These are phyloP conservation scores for Marcusenius ussheri DNA, from an alignment of 2,113 vertebrate genomes.

Conservation along the genomic window DNA sequence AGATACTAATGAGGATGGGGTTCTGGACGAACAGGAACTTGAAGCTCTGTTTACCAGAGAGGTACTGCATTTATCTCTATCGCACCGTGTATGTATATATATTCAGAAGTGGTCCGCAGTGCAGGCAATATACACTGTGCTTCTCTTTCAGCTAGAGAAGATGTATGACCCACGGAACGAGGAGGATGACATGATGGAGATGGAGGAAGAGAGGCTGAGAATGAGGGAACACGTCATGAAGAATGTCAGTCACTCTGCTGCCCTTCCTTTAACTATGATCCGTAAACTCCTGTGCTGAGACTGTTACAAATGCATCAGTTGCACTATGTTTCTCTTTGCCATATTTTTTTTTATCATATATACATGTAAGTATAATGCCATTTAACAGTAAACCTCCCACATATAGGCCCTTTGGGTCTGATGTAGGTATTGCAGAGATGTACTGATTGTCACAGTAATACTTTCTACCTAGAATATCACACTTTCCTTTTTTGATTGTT, in stretches of 20 bases:
- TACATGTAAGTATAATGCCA: background rate
- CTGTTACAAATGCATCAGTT: background rate
- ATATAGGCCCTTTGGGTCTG: background rate
- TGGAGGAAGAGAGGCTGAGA: conserved; percentile 83
- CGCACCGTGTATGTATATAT: background rate
- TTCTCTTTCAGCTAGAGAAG: conserved; percentile 71
- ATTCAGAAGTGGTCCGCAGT: background rate
- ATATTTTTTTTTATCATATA: background rate
- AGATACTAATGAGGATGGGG: conserved; percentile 79
- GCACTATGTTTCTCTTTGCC: background rate
- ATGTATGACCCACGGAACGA: conserved; percentile 84
- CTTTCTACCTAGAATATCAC: background rate
- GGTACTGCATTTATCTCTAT: conserved; percentile 44
- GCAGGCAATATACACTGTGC: background rate
- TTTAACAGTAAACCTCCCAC: background rate
- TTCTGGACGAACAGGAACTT: conserved; percentile 80
- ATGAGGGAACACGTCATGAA: conserved; percentile 89
- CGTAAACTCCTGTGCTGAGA: background rate
- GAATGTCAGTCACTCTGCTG: conserved; percentile 55
- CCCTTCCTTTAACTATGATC: background rate
- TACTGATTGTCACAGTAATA: background rate
- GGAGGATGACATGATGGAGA: conserved; percentile 89
- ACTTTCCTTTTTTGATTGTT: background rate
- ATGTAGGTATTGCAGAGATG: background rate
- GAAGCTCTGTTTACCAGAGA: conserved; percentile 87